Base-by-base conservation (phyloP, 1,140 invertebrate species). In the Brachionus paranguensis region DNA sequence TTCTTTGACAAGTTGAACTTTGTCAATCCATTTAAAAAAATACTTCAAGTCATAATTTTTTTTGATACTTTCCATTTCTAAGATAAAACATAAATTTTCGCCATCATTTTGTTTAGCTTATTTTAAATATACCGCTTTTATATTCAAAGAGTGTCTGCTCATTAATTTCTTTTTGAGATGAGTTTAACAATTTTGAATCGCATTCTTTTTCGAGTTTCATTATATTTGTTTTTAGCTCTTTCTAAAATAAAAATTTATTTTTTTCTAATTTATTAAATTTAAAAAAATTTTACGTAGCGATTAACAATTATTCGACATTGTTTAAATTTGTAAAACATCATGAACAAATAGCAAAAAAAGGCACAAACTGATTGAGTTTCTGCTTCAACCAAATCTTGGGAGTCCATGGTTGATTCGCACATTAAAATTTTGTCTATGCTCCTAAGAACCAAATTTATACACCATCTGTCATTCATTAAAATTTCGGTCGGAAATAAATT, bases 381-480 rank as follows among this genome's bases (percentile, higher is more conserved):
- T 85, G 88, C 88, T 86, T 89, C 87, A 29, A 87, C 87, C 43
- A 89, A 84, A 84, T 89, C 88, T 64, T 88, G 87, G 8, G 88
- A 88, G 83, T 88, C 86, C 86, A 89, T 88, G 24, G 87, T 87
- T 50, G 87, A 88, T 29, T 88, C 86, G 79, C 85, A 85, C 85
- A 88, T 87, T 83, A 88, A 87, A 87, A 89, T 89, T 72, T 87
- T 88, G 81, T 89, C 88, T 47, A 86, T 86, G 24, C 87, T 86
- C 60, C 86, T 86, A 64, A 89, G 78, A 8, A 86, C 87, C 45
- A 88, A 41, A 84, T 89, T 88, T 33, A 89, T 87, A 55, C 88
- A 88, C 88, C 88, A 89, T 84, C 88, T 89, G 85, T 89, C 88
- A 85, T 89, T 89, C 2, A 88, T 86, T 14, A 89, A 85, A 7